Evolutionary conservation across 2,113 vertebrate species (phyloP).

Genomic region (Bostrychus sinensis): DNA sequence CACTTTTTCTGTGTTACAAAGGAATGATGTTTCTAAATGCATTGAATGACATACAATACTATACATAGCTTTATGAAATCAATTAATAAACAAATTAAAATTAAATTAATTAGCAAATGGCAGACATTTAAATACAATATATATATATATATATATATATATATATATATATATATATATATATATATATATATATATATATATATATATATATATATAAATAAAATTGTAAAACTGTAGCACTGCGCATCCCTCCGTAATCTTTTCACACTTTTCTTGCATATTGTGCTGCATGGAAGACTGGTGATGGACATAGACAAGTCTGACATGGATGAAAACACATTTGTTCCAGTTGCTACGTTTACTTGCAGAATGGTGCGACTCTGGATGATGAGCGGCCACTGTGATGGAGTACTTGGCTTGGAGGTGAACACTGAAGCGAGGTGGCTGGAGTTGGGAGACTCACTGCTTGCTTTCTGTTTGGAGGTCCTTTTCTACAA

Average conservation of each 20-base stretch:
- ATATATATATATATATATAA: slow-evolving; percentile 28
- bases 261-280: slow-evolving; percentile 70
- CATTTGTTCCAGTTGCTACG: slow-evolving; percentile 59
- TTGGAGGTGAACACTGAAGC: slow-evolving; percentile 61
- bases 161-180: too few species aligned
- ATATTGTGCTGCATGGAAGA: slow-evolving; percentile 80
- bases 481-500: slow-evolving; percentile 51
- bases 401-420: slow-evolving; percentile 67
- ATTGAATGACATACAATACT: slow-evolving; percentile 39
- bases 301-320: slow-evolving; percentile 68
- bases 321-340: slow-evolving; percentile 56
- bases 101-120: slow-evolving; percentile 12
- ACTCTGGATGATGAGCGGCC: slow-evolving; percentile 53
- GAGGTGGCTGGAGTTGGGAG: slow-evolving; percentile 34
- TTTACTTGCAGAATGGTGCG: slow-evolving; percentile 53
- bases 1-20: too few species aligned
- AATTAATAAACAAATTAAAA: slow-evolving; percentile 41
- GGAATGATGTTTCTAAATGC: too few species aligned
- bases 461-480: slow-evolving; percentile 43
- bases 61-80: slow-evolving; percentile 15
- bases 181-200: too few species aligned
- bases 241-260: slow-evolving; percentile 51
- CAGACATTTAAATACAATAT: too few species aligned
- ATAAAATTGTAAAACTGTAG: slow-evolving; percentile 21
- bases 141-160: too few species aligned